Percentiles rank a stretch among this genome's conserved stretches.
Conservation (phyloP, 2,113 vertebrate genomes). For the Callaeas wilsoni region DNA sequence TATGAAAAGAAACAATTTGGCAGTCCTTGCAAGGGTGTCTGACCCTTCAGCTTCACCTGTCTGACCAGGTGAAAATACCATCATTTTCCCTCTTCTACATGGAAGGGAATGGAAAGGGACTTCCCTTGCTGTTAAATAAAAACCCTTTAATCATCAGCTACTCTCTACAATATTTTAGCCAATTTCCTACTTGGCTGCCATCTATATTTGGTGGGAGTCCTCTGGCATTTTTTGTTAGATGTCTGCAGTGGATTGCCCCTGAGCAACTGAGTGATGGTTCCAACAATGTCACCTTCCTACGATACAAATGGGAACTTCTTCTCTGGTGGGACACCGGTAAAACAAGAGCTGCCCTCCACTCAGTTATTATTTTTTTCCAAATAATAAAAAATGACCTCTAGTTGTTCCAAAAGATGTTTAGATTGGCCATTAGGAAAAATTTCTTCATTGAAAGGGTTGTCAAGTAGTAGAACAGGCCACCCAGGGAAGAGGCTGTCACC, state of each 20-base stretch:
- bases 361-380: neutral
- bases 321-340: neutral
- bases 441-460: neutral
- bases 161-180: neutral
- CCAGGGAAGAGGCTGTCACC: neutral
- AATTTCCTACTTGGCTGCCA: neutral
- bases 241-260: neutral
- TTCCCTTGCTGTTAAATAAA: neutral
- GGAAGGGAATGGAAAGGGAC: neutral
- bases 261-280: neutral
- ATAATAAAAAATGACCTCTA: neutral
- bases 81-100: neutral
- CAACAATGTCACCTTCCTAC: neutral
- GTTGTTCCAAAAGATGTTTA: neutral
- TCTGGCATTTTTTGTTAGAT: neutral
- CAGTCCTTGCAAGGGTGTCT: neutral
- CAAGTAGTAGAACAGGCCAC: rapidly evolving
- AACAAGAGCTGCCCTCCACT: neutral
- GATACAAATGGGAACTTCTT: neutral
- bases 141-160: neutral
- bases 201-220: neutral
- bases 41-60: neutral
- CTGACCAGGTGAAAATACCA: neutral
- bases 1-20: neutral
- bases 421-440: neutral